These are phyloP conservation scores for Coboldia fuscipes DNA, from an alignment of 1,140 invertebrate species.

Conservation along the genomic window DNA sequence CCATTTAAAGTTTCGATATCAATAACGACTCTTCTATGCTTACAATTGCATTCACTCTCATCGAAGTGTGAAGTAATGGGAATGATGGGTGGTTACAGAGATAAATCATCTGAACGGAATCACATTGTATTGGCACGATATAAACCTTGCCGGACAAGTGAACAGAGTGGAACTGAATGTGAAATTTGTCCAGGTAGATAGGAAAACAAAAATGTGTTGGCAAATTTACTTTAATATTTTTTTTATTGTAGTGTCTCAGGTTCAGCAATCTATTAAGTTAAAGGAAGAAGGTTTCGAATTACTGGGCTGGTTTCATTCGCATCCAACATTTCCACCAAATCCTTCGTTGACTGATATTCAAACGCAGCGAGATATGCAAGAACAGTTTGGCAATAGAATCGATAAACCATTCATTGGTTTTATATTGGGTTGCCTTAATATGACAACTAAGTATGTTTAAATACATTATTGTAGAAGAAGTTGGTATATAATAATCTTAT, in stretches of 20 bases:
- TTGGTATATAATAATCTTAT: constrained; percentile 5
- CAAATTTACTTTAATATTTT: background rate
- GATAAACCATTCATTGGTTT: constrained; percentile 30
- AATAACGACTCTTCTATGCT: constrained; percentile 32
- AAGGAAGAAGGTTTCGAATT: constrained; percentile 23
- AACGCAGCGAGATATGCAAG: constrained; percentile 32
- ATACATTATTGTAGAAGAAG: constrained; percentile 5
- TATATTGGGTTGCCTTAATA: constrained; percentile 28
- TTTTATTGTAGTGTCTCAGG: constrained; percentile 26
- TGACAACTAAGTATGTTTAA: constrained; percentile 6
- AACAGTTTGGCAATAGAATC: constrained; percentile 9
- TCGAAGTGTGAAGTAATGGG: constrained; percentile 49
- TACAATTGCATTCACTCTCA: constrained; percentile 47
- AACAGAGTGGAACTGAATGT: constrained; percentile 39
- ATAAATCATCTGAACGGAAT: constrained; percentile 7
- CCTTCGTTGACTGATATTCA: constrained; percentile 37
- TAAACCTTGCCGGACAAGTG: constrained; percentile 29
- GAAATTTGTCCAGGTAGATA: constrained; percentile 57
- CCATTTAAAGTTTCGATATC: constrained; percentile 33
- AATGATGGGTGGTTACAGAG: constrained; percentile 34
- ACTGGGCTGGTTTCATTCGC: constrained; percentile 43
- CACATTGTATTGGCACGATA: constrained; percentile 25
- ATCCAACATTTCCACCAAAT: constrained; percentile 36
- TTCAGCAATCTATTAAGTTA: constrained; percentile 28
- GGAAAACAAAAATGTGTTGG: too few relatives aligned